Base-by-base conservation (phyloP, 2,888 invertebrate species). In the Lacanobia oleracea region DNA sequence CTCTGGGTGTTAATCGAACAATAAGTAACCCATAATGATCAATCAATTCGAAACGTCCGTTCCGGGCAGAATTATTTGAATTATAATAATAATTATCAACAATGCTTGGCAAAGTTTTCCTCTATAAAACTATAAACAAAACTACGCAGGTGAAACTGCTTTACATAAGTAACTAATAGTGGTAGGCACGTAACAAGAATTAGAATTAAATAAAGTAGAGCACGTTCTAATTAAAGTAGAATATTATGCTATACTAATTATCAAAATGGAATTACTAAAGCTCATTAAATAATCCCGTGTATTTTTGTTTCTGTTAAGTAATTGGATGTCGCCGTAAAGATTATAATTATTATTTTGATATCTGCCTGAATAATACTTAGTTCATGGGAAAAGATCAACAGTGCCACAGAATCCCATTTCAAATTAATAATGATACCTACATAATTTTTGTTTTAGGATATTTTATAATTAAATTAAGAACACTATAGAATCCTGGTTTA, bases 221-320 rank as follows among this genome's bases (percentile, higher is more conserved):
- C 60, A 64, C 53, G 59, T 63, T 70, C 33, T 79, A 81, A 79
- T 81, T 74, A 83, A 79, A 67, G 33, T 33, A 51, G n/a, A 73
- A 82, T 57, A 40, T 54, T 67, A 69, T 59, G 57, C 45, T 48
- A 65, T 63, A 71, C 27, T 79, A 79, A 83, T 79, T 83, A 81
- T 68, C 62, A 75, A 67, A 79, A 73, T 82, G 33, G 67, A 82
- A 83, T 72, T 33, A 73, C 59, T 67, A 33, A 83, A 69, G 56
- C 72, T 64, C 48, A 64, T 72, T 72, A 56, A 54, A 79, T 56
- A 79, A 27, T 66, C 48, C 59, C 21, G 59, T 7, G 45, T 66
- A 72, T 66, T 79, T 79, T 83, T 79, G 43, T 69, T 79, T 68
- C 40, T 71, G 21, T 69, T 65, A 67, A 67, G 82, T 82, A 79